Base-by-base conservation (phyloP, 2,113 vertebrate genomes). In the Cephalopholis sonnerati region DNA sequence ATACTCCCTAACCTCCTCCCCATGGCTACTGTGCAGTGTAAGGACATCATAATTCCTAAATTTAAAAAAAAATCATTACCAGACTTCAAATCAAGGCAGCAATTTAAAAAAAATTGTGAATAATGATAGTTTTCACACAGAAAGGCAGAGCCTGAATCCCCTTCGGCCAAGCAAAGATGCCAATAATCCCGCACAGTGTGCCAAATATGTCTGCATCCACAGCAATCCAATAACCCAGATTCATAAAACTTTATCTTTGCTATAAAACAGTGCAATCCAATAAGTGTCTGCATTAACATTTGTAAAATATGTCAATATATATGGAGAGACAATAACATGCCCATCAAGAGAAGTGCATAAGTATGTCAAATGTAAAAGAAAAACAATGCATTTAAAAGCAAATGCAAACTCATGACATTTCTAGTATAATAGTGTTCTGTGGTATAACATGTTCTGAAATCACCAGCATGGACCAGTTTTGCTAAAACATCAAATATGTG, bases 211-310 rank as follows among this genome's bases (percentile, higher is more conserved):
- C 41, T 44, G 15, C 4, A 18, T 6, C 48, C 16, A 50, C 16
- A 50, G 16, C 55, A 66, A 61, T 74, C 48, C 62, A 73, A 78
- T 46, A 73, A 62, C 68, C 68, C 62, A 61, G 41, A 62, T 72
- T 66, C 67, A 71, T 27, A 50, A 77, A 22, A 48, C 36, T 1
- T 16, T n/a, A 48, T 66, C 51, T 48, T 20, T 22, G 7, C 24
- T 10, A n/a, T 27, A 15, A 46, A 65, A 24, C 65, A 24, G 48
- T 24, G 2, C 20, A 41, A 41, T 7, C 8, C 46, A 29, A 7
- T 39, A 57, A 18, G 24, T 57, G 48, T 55, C 36, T 7, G 48
- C 22, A 17, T 58, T 65, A n/a, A 59, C 11, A 58, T 51, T 39
- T 57, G 1, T 36, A 25, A 77, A 22, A 71, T 9, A 18, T 32